Evolutionary conservation across 2,797 vertebrate species (phyloP), one percentile per base, ranked within the genome.

Genomic region (Enteromius fasciolatus): DNA sequence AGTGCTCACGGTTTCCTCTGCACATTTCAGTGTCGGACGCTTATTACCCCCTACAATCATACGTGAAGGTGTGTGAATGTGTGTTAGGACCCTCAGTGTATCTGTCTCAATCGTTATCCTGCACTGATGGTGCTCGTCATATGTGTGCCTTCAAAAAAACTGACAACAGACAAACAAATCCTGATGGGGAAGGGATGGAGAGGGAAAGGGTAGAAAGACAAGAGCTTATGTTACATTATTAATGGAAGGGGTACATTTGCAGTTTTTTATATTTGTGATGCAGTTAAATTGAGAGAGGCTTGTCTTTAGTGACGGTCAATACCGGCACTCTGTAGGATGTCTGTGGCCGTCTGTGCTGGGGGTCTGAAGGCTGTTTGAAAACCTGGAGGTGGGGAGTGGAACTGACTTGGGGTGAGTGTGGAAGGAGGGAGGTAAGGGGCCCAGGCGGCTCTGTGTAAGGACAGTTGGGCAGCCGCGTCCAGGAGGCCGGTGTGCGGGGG

Each of bases 331-430:
- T 99, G 97, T 98, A 99, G 94, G 96, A 99, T 95, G 96, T 99
- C 97, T 97, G 98, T 97, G 94, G 96, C 93, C 86, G 95, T 95
- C 97, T 99, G 98, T 94, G 94, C 97, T 88, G 96, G 96, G 92
- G 97, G 96, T 97, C 98, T 98, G 97, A 99, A 99, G 94, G 97
- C 96, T 90, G 97, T 97, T 95, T 98, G 98, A 92, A 99, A 99
- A 91, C 98, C 98, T 88, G 98, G 98, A 68, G 98, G 97, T 78
- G 97, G 98, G 90, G 97, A 98, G 92, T 99, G 98, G 93, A 97
- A 98, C 89, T 94, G 94, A 91, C 94, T 97, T 95, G 95, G 92
- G 80, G 96, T 95, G 85, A 96, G 97, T 93, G 95, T 95, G 90
- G 96, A 93, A 64, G 96, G 95, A 86, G 93, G 89, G 85, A 94